A percentile compares a stretch with the other conserved stretches of the same genome.
Evolutionary conservation across 2,113 vertebrate species (phyloP).

Genomic region (Myiozetetes cayanensis): DNA sequence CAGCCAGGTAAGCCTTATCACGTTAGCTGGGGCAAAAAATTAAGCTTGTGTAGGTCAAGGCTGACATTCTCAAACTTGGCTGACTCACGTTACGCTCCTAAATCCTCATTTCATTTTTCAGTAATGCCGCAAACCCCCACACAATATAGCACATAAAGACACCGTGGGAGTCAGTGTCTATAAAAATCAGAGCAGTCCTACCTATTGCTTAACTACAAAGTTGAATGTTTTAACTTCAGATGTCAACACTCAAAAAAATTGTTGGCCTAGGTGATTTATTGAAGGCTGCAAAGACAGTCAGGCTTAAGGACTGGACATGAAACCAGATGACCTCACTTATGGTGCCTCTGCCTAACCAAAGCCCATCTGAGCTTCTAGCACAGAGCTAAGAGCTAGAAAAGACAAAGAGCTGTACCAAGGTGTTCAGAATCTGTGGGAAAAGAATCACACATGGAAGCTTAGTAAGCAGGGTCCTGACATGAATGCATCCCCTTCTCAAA

Average conservation of each 20-base stretch:
- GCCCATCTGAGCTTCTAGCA: not conserved
- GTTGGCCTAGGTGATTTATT: not conserved
- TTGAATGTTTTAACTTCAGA: not conserved
- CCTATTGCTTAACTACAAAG: not conserved
- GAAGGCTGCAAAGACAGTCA: not conserved
- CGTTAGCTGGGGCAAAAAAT: not conserved
- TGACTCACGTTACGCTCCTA: not conserved
- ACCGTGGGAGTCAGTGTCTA: not conserved
- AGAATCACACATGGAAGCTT: not conserved
- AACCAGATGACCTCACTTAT: not conserved
- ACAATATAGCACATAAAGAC: not conserved
- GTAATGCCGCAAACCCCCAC: not conserved
- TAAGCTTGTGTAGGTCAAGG: not conserved
- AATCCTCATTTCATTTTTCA: not conserved
- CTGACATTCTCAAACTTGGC: not conserved
- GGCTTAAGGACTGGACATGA: not conserved
- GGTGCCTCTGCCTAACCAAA: not conserved
- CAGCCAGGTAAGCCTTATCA: not conserved
- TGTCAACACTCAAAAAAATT: not conserved
- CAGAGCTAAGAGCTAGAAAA: not conserved
- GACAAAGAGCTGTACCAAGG: not conserved
- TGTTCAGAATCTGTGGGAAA: not conserved
- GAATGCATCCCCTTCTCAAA: not conserved
- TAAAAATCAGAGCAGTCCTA: conserved; percentile 33
- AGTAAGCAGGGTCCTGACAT: not conserved